Percentiles rank a stretch among this genome's conserved stretches.
Conservation (phyloP, 2,113 vertebrate genomes). For the Aythya baeri region DNA sequence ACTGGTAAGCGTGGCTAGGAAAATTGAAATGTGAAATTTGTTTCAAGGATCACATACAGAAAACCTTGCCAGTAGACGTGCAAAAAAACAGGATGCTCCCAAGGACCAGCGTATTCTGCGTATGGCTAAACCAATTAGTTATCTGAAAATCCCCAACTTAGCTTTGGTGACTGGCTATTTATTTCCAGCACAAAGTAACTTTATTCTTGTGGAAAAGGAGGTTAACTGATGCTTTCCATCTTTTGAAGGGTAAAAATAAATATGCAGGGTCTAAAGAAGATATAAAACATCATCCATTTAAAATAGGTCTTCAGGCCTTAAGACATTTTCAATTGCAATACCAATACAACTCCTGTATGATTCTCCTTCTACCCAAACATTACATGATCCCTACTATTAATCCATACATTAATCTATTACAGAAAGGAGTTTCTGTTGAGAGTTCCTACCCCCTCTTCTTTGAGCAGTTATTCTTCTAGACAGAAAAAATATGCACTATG, state of each 20-base stretch:
- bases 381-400: conserved; percentile 7
- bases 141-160: background rate
- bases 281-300: background rate
- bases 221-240: background rate
- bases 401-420: background rate
- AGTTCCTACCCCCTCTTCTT: background rate
- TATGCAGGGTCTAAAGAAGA: background rate
- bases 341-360: background rate
- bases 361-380: background rate
- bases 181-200: background rate
- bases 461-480: background rate
- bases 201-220: background rate
- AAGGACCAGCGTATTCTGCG: background rate
- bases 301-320: background rate
- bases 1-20: conserved; percentile 14
- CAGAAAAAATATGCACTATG: background rate
- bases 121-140: background rate
- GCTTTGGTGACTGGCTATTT: background rate
- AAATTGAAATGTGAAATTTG: conserved; percentile 43
- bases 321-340: background rate
- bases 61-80: background rate
- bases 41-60: conserved; percentile 11
- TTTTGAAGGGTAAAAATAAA: background rate
- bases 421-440: background rate
- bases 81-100: background rate